phyloP scores from a whole-genome alignment of 1,140 invertebrate species.

The Tenebrio molitor region DNA sequence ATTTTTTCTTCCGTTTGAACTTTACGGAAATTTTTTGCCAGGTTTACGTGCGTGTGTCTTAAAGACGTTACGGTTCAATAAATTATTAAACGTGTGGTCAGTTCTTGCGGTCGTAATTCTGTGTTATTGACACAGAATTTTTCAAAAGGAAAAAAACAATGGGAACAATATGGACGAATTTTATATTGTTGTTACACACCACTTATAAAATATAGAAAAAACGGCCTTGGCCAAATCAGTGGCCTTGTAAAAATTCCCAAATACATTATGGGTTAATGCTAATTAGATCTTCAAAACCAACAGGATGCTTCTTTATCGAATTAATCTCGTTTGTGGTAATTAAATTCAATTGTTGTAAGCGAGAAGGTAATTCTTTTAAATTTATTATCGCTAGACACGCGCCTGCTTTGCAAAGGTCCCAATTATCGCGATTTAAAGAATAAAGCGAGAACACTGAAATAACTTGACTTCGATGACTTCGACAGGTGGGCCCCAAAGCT shows the following conservation, averaged over 20 bases:
- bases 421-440: no score
- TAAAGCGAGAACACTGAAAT: no score
- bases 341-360: conserved; percentile 1
- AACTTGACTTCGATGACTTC: no score
- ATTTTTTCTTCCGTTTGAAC: neutral
- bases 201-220: conserved; percentile 13
- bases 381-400: neutral
- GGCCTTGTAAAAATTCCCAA: conserved; percentile 24
- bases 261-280: conserved; percentile 10
- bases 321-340: neutral
- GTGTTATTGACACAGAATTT: conserved; percentile 23
- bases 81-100: conserved; percentile 14
- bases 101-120: conserved; percentile 8
- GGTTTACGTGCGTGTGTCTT: conserved; percentile 7
- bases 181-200: conserved; percentile 23
- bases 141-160: conserved; percentile 12
- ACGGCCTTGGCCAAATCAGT: conserved; percentile 5
- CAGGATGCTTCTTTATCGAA: conserved; percentile 22
- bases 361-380: neutral
- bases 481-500: no score
- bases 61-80: neutral
- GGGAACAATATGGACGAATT: conserved; percentile 23
- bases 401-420: no score
- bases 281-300: conserved; percentile 10
- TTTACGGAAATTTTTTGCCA: no score